These are phyloP conservation scores for Sebastes vulpes DNA, from an alignment of 2,797 vertebrate species.

Conservation along the genomic window DNA sequence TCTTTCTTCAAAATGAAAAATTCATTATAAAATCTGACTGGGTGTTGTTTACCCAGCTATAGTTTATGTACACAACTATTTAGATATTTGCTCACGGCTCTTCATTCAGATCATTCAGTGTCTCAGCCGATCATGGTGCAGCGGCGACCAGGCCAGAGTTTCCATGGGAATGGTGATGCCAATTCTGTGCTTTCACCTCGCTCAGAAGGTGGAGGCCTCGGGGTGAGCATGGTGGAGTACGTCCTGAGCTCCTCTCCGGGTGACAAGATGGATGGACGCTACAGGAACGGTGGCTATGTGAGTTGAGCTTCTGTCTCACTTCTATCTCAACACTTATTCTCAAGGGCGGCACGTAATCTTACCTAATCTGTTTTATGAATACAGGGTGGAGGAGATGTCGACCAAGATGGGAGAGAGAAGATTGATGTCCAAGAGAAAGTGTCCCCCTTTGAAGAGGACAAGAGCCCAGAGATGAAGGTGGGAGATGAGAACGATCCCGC, in stretches of 20 bases:
- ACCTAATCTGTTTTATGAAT: neutral
- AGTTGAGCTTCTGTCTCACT: conserved; percentile 67
- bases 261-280: conserved; percentile 97
- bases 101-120: conserved; percentile 95
- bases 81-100: conserved; percentile 44
- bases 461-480: conserved; percentile 94
- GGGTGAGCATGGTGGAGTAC: conserved; percentile 99
- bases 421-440: conserved; percentile 93
- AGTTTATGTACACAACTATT: neutral
- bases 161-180: conserved; percentile 97
- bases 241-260: conserved; percentile 98
- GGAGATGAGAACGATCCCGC: conserved; percentile 91
- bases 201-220: conserved; percentile 97
- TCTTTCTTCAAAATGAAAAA: neutral
- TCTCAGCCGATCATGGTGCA: conserved; percentile 99
- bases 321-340: neutral
- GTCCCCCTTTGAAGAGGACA: conserved; percentile 96
- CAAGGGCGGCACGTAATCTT: neutral
- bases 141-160: conserved; percentile 96
- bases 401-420: conserved; percentile 95
- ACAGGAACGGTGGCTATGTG: conserved; percentile 97
- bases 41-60: neutral
- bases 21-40: neutral
- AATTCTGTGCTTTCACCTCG: conserved; percentile 97
- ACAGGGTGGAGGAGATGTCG: conserved; percentile 93